Base-by-base conservation (phyloP, 2,797 vertebrate genomes). In the Melanotaenia maccullochi region DNA sequence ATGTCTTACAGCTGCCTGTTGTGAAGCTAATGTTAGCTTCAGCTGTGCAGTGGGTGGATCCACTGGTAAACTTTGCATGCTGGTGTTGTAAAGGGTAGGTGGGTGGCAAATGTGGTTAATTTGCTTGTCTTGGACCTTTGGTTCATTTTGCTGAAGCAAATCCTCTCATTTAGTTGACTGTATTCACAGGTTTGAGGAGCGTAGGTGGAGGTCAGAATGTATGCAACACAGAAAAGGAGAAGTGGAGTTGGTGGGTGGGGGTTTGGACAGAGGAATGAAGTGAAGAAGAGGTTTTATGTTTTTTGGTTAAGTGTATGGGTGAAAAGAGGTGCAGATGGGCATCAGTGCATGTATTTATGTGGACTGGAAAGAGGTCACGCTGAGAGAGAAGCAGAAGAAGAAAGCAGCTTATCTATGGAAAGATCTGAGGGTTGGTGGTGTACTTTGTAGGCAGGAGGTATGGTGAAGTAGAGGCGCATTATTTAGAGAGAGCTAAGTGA, bases 161-260 rank as follows among this genome's bases (percentile, higher is more conserved):
- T 84, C 74, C 82, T 87, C 69, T 91, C 87, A 87, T 93, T 92
- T 91, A 75, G 55, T 60, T 80, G 88, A 79, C 82, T 89, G 82
- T 76, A 80, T 84, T 90, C 77, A 65, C 84, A 72, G 71, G 76
- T 82, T 80, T 78, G 68, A 62, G 54, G 69, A 75, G 82, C 65
- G 87, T 85, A 73, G 87, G 85, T 79, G 78, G 86, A 84, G 87
- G 89, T 91, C 85, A 88, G 36, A 66, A 52, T 71, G 66, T 68
- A 83, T 84, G 61, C 69, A 74, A 79, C 9, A 33, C 24, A 56
- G 51, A 57, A 66, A 67, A 68, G 11, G 25, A 52, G 30, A 52
- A 75, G 47, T 59, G 25, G 18, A 4, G 30, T 33, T 9, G 28
- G 35, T 60, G 54, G 56, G 55, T 65, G 62, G 28, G 25, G 62